Conservation (phyloP, 2,113 vertebrate species). For the Oreotrochilus melanogaster region DNA sequence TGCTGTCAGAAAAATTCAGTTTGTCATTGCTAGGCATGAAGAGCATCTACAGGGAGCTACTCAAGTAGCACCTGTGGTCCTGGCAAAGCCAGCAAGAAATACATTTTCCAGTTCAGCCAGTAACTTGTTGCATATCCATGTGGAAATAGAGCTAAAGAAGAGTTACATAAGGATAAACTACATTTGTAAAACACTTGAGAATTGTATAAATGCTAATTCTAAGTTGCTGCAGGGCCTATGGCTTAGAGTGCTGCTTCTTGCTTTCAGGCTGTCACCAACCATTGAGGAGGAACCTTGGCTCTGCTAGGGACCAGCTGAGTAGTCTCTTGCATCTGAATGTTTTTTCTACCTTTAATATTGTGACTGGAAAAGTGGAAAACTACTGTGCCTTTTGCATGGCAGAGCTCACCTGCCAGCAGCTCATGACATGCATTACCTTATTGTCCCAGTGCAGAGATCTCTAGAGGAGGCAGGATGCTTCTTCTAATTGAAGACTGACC, state of each 20-base stretch:
- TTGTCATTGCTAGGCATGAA: background rate
- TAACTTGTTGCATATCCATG: background rate
- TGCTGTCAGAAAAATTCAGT: background rate
- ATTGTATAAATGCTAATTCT: background rate
- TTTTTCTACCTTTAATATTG: background rate
- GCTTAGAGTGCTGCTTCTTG: background rate
- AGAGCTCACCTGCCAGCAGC: background rate
- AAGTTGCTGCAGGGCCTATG: background rate
- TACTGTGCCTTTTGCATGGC: background rate
- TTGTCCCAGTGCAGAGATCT: rapidly evolving
- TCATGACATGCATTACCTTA: background rate
- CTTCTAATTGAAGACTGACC: background rate
- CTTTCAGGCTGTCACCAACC: background rate
- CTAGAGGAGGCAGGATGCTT: background rate
- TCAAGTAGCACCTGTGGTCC: background rate
- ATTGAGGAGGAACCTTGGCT: background rate
- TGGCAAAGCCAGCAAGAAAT: background rate
- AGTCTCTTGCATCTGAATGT: background rate
- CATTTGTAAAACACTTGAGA: background rate
- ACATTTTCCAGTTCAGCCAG: background rate
- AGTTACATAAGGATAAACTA: background rate
- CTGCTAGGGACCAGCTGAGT: background rate
- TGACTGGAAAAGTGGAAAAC: background rate
- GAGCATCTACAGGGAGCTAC: background rate
- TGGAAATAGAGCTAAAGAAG: background rate